phyloP scores from a whole-genome alignment of 2,113 vertebrate genomes.

The Xiphophorus maculatus region DNA sequence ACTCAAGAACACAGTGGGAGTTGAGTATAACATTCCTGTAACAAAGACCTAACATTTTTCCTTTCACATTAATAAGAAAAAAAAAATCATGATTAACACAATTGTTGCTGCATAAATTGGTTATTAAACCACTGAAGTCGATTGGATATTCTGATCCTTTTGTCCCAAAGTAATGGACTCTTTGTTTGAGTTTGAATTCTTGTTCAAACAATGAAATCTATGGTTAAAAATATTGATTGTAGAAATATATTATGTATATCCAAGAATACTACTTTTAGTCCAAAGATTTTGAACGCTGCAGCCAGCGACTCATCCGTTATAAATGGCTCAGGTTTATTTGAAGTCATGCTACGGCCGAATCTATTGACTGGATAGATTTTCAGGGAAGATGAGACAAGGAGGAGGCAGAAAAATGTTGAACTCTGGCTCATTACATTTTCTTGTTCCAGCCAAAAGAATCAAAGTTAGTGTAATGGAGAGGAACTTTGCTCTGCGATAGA shows the following conservation, averaged over 20 bases:
- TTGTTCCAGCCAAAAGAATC: conserved; percentile 45
- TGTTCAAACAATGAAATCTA: background rate
- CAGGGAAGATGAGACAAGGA: conserved; percentile 27
- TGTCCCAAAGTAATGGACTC: too few species aligned
- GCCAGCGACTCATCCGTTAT: background rate
- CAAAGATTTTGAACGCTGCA: background rate
- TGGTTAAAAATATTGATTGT: background rate
- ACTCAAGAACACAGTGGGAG: too few species aligned
- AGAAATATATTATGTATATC: too few species aligned
- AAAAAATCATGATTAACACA: too few species aligned
- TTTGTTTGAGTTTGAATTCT: background rate
- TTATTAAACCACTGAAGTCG: too few species aligned
- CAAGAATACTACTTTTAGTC: too few species aligned
- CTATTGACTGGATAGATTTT: conserved; percentile 9
- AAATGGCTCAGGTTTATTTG: background rate
- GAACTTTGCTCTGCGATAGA: conserved; percentile 53
- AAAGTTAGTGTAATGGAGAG: conserved; percentile 55
- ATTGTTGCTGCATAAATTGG: too few species aligned
- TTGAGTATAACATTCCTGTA: too few species aligned
- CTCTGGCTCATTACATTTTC: conserved; percentile 45
- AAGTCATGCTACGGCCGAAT: background rate
- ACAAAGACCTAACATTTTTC: too few species aligned
- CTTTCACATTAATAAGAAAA: too few species aligned
- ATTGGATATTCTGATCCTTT: too few species aligned
- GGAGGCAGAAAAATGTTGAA: conserved; percentile 26